Base-by-base conservation (phyloP, 2,113 vertebrate species). In the Solenodon paradoxus region DNA sequence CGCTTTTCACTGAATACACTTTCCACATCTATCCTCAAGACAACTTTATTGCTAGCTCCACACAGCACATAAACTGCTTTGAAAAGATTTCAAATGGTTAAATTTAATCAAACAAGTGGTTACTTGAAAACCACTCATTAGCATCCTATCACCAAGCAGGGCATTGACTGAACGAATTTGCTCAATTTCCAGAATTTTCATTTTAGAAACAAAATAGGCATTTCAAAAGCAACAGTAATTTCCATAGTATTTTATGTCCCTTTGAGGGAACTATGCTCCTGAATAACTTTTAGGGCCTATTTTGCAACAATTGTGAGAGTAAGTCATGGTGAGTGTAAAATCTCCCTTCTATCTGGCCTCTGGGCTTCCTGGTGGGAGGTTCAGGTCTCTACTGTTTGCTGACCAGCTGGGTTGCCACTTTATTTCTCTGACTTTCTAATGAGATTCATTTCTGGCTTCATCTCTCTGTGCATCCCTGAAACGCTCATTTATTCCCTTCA, bases 1-100 rank as follows among this genome's bases (percentile, higher is more conserved):
- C 53, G 82, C 86, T 89, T 94, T 88, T 75, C 12, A 2, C 88
- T 89, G 85, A 97, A 97, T 96, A 66, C 81, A 80, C 51, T 97
- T 88, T 96, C 91, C 88, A 97, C 94, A 97, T 97, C 74, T 89
- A 96, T 96, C 95, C 88, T 96, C 35, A 38, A 97, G 97, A 97
- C 94, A 97, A 95, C 79, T 97, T 97, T 97, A 97, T 94, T 96
- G 97, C 91, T 79, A 95, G 82, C 61, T 94, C 49, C 68, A 68
- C 72, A 94, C 55, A 96, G 69, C 79, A 96, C 83, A 94, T 90
- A 97, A 96, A 97, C 83, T 94, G 28, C 84, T 81, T 71, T 88
- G 85, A 93, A 94, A 96, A 94, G 89, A 86, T 24, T 22, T 53
- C 71, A 94, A 94, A 94, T 95, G 79, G 78, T 97, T 96, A 96